phyloP scores from a whole-genome alignment of 2,113 vertebrate genomes.

The Actenoides lindsayi region DNA sequence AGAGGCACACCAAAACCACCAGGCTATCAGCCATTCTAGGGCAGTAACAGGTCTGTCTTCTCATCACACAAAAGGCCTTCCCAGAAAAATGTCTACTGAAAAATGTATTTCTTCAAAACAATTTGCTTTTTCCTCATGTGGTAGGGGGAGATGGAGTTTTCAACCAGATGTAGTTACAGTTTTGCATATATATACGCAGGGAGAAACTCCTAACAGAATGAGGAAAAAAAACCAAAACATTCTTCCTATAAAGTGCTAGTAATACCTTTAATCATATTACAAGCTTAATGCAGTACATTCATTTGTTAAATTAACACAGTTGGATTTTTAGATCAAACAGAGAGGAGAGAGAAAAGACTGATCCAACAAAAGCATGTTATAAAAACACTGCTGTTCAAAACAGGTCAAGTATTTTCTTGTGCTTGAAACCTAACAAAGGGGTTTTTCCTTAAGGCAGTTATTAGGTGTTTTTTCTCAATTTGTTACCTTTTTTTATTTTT shows the following conservation, averaged over 20 bases:
- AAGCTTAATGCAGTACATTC: not conserved
- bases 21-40: not conserved
- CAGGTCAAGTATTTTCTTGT: not conserved
- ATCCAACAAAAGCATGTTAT: not conserved
- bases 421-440: not conserved
- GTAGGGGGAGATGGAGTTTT: not conserved
- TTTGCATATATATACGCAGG: not conserved
- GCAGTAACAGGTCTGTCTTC: not conserved
- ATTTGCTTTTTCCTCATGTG: not conserved
- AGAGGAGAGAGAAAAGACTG: not conserved
- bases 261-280: conserved; percentile 31
- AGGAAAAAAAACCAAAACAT: not conserved
- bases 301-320: conserved; percentile 31
- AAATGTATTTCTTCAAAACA: not conserved
- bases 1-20: not conserved
- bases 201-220: not conserved
- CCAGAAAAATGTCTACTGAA: not conserved
- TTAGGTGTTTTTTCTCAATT: not conserved
- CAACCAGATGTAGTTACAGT: not conserved
- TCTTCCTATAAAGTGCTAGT: not conserved
- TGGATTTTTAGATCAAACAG: conserved; percentile 26
- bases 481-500: not conserved
- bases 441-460: not conserved
- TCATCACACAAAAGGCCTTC: not conserved
- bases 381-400: conserved; percentile 5